Conservation (phyloP, 2,888 invertebrate genomes). For the Globia sparganii region DNA sequence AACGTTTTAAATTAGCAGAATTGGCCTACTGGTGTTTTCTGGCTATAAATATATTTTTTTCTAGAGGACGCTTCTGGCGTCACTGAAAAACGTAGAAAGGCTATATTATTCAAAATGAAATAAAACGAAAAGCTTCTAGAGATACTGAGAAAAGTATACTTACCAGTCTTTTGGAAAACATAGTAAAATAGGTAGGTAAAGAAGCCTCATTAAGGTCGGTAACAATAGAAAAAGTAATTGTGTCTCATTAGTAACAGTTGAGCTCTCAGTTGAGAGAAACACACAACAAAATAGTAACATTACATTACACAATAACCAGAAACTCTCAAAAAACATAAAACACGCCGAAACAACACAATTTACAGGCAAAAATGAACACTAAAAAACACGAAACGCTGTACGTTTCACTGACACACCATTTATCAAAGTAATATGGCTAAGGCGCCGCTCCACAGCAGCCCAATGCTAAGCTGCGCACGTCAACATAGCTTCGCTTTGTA, state of each 20-base stretch:
- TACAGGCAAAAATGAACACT: conserved; percentile 40
- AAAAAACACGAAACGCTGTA: conserved; percentile 38
- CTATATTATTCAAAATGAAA: too few relatives aligned
- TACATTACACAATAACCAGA: conserved; percentile 2
- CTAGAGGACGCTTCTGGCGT: too few relatives aligned
- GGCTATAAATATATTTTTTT: too few relatives aligned
- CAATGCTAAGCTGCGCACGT: background rate
- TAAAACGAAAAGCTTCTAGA: background rate
- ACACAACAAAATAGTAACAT: background rate
- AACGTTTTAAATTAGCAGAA: too few relatives aligned
- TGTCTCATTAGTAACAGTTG: background rate
- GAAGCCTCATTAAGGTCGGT: too few relatives aligned
- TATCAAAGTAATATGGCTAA: conserved; percentile 47
- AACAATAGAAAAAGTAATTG: background rate
- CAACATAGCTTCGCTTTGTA: background rate
- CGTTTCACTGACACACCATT: conserved; percentile 52
- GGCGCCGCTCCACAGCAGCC: background rate
- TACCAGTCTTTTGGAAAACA: background rate
- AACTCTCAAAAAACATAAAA: conserved; percentile 12
- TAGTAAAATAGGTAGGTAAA: background rate
- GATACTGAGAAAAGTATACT: background rate
- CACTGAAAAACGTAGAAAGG: too few relatives aligned
- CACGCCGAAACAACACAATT: conserved; percentile 29
- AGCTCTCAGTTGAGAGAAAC: background rate
- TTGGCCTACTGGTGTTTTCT: too few relatives aligned